Evolutionary conservation across 2,888 invertebrate genomes (phyloP).

Genomic region (Eristalis tenax): DNA sequence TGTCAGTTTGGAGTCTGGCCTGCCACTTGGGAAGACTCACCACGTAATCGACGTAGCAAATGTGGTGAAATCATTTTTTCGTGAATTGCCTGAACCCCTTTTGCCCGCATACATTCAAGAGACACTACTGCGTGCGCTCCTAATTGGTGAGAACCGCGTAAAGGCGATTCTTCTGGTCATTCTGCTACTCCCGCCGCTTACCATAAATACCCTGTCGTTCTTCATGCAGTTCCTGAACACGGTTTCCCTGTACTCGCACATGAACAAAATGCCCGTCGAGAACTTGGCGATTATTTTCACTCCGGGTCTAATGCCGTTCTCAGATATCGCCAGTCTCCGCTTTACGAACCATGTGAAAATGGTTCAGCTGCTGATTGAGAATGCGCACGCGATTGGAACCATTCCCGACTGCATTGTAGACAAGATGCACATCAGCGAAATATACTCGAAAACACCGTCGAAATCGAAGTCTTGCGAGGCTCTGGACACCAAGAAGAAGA

Average conservation of each 20-base stretch:
- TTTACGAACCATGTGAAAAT: conserved; percentile 87
- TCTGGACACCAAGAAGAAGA: conserved; percentile 84
- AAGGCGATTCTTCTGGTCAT: conserved; percentile 85
- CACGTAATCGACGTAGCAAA: conserved; percentile 93
- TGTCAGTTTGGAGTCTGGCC: conserved; percentile 88
- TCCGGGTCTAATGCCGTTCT: conserved; percentile 90
- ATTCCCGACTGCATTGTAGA: conserved; percentile 85
- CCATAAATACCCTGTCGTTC: conserved; percentile 90
- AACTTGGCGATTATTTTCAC: conserved; percentile 93
- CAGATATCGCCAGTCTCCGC: conserved; percentile 85
- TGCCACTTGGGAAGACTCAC: conserved; percentile 86
- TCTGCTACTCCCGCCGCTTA: conserved; percentile 88
- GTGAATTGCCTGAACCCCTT: conserved; percentile 92
- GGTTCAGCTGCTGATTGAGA: conserved; percentile 89
- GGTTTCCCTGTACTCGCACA: conserved; percentile 85
- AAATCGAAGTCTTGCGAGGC: conserved; percentile 58
- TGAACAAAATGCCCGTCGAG: conserved; percentile 91
- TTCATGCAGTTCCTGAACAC: conserved; percentile 85
- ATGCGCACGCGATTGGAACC: conserved; percentile 88
- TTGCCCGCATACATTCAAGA: conserved; percentile 88
- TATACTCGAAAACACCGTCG: conserved; percentile 55
- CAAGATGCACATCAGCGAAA: conserved; percentile 76
- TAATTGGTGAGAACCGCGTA: conserved; percentile 83
- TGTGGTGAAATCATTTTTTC: conserved; percentile 91
- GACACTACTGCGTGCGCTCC: conserved; percentile 86